phyloP scores from a whole-genome alignment of 2,113 vertebrate species.

The Corythaeola cristata region DNA sequence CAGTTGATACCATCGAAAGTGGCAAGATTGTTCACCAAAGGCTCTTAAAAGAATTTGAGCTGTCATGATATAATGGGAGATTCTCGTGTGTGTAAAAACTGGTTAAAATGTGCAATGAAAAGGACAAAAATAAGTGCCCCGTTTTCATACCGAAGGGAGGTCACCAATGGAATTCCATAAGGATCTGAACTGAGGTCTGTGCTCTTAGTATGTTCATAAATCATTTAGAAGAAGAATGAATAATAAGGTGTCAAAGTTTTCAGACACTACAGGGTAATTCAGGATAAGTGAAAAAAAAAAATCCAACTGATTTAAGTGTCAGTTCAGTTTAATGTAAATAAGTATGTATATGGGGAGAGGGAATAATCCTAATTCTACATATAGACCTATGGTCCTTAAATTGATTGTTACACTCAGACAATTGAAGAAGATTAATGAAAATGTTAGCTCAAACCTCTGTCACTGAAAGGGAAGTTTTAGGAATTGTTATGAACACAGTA shows the following conservation, averaged over 20 bases:
- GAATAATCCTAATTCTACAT: neutral
- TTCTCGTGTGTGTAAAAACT: neutral
- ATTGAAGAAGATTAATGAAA: neutral
- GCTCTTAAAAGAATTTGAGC: neutral
- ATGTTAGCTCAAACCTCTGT: neutral
- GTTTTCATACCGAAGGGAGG: conserved; percentile 8
- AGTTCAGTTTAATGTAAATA: neutral
- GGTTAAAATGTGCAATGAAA: neutral
- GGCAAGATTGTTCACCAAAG: neutral
- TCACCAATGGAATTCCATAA: neutral
- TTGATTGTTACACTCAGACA: neutral
- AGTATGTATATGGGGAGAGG: neutral
- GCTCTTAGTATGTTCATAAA: conserved; percentile 24
- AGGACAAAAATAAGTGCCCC: conserved; percentile 23
- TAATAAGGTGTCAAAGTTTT: conserved; percentile 13
- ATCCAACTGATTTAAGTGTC: neutral
- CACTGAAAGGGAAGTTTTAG: neutral
- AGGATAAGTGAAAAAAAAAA: neutral
- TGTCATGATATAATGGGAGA: neutral
- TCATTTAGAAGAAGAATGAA: conserved; percentile 14
- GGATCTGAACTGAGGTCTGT: neutral
- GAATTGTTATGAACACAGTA: neutral
- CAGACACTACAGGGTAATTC: neutral
- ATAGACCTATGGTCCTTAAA: neutral
- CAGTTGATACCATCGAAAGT: neutral